Percentiles rank a stretch among this genome's conserved stretches.
phyloP scores from a whole-genome alignment of 2,797 vertebrate genomes.

The Lacerta bilineata region DNA sequence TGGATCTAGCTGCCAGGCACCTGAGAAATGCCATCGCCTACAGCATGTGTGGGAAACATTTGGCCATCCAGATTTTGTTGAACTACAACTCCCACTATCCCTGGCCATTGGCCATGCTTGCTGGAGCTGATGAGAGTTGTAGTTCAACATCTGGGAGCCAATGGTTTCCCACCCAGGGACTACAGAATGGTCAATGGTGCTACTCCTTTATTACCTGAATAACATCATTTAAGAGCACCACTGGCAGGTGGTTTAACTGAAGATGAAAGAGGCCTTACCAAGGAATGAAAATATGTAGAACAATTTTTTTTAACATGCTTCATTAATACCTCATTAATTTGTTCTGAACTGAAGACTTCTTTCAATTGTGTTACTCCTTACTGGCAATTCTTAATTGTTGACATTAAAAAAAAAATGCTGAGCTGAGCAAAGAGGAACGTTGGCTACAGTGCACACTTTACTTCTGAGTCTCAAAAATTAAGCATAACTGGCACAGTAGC shows the following conservation, averaged over 20 bases:
- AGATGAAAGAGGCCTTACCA: not conserved
- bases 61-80: too few relatives aligned
- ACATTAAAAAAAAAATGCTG: slow-evolving; percentile 75
- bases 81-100: too few relatives aligned
- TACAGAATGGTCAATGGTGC: not conserved
- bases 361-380: slow-evolving; percentile 69
- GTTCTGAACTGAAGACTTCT: slow-evolving; percentile 57
- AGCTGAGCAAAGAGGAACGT: slow-evolving; percentile 61
- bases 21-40: not conserved
- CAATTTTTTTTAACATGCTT: slow-evolving; percentile 63
- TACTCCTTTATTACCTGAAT: not conserved
- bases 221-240: not conserved
- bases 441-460: slow-evolving; percentile 51
- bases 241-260: slow-evolving; percentile 48
- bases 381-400: slow-evolving; percentile 73
- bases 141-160: too few relatives aligned
- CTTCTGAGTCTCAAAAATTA: slow-evolving; percentile 60
- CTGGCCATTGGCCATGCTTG: too few relatives aligned
- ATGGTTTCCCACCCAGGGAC: too few relatives aligned
- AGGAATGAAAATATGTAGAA: slow-evolving; percentile 2
- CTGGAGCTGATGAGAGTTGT: too few relatives aligned
- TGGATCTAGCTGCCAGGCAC: not conserved
- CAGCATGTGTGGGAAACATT: too few relatives aligned
- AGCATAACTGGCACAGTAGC: slow-evolving; percentile 50
- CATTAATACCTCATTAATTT: slow-evolving; percentile 73